A percentile compares a stretch with the other conserved stretches of the same genome.
Conservation (phyloP, 2,888 invertebrate genomes). For the Thymelicus lineola region DNA sequence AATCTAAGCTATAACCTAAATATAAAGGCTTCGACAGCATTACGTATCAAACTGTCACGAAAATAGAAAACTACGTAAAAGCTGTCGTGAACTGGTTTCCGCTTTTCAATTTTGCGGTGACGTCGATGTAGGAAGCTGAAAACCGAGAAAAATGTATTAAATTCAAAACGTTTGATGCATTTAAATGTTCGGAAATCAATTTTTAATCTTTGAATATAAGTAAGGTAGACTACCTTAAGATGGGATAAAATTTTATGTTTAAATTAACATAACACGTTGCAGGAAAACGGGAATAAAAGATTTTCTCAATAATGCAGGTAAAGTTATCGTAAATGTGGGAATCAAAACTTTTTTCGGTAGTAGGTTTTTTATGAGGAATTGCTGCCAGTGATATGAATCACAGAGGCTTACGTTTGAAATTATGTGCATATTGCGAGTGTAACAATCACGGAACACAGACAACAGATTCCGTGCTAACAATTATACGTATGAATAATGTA, state of each 20-base stretch:
- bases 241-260: slow-evolving; percentile 24
- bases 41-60: slow-evolving; percentile 6
- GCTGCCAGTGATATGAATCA: too few species aligned
- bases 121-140: slow-evolving; percentile 1
- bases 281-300: not conserved
- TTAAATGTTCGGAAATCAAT: slow-evolving; percentile 26
- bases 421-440: too few species aligned
- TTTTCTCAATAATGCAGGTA: not conserved
- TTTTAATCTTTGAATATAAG: slow-evolving; percentile 17
- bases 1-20: not conserved
- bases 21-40: not conserved
- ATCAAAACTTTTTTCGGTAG: too few species aligned
- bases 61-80: slow-evolving; percentile 11
- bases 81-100: slow-evolving; percentile 8
- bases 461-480: too few species aligned
- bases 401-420: too few species aligned
- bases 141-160: not conserved
- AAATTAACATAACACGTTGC: not conserved
- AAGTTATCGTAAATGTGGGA: not conserved
- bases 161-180: slow-evolving; percentile 16
- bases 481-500: too few species aligned
- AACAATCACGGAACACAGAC: too few species aligned
- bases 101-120: slow-evolving; percentile 8
- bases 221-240: not conserved
- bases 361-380: too few species aligned